Percentiles rank a stretch among this genome's conserved stretches.
These are phyloP conservation scores for Galeopsomyia nigrocyanea DNA, from an alignment of 2,888 invertebrate species.

Conservation along the genomic window DNA sequence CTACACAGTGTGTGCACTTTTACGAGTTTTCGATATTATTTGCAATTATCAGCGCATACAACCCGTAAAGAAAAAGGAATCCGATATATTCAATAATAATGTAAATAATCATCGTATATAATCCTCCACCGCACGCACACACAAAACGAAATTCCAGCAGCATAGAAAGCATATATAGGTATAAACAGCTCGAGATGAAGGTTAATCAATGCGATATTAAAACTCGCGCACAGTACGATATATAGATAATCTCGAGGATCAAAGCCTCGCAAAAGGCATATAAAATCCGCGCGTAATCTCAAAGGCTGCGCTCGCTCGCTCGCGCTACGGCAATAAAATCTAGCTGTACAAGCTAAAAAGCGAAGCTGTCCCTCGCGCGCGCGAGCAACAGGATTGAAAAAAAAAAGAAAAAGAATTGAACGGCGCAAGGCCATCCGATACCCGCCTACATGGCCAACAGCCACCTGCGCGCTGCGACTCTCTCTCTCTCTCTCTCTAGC, in stretches of 20 bases:
- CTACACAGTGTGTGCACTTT: not conserved
- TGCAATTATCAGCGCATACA: not conserved
- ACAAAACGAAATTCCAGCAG: not conserved
- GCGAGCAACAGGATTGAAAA: too few species aligned
- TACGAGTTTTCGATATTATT: not conserved
- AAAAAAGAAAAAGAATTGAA: too few species aligned
- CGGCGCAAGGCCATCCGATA: slow-evolving; percentile 4
- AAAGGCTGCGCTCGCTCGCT: slow-evolving; percentile 6
- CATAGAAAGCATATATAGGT: too few species aligned
- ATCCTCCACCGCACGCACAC: too few species aligned
- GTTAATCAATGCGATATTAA: slow-evolving; percentile 33
- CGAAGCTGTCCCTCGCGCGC: not conserved
- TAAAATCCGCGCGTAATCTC: slow-evolving; percentile 26
- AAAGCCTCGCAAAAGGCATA: slow-evolving; percentile 5
- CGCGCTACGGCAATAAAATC: slow-evolving; percentile 32
- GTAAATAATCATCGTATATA: too few species aligned
- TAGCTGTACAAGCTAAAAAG: slow-evolving; percentile 13
- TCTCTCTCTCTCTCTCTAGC: too few species aligned
- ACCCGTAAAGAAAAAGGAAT: too few species aligned
- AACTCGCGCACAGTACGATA: not conserved
- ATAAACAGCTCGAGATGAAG: not conserved
- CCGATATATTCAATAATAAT: too few species aligned
- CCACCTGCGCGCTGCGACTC: too few species aligned
- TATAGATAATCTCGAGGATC: slow-evolving; percentile 25
- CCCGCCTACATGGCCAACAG: slow-evolving; percentile 23